Evolutionary conservation across 2,797 vertebrate genomes (phyloP).

Genomic region (Rhabdomys pumilio): DNA sequence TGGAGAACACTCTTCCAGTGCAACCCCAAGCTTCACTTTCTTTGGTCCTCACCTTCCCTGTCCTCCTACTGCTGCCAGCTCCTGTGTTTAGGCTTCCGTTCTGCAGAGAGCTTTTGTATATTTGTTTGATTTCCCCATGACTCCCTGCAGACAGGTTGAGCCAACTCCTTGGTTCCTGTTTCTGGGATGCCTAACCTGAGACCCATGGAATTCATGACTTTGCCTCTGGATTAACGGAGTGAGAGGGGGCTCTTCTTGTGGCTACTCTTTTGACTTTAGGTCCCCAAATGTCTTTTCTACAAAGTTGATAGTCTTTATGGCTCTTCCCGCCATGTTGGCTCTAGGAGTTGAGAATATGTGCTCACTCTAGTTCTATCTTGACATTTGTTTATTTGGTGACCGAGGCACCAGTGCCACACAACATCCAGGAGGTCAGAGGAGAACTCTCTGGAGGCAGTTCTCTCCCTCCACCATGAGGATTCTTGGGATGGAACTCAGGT

Average conservation of each 20-base stretch:
- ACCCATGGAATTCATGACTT: neutral
- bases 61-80: rapidly evolving
- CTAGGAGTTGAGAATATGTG: neutral
- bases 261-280: neutral
- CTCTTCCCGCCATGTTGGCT: neutral
- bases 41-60: rapidly evolving
- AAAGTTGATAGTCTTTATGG: neutral
- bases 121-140: neutral
- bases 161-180: neutral
- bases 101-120: neutral
- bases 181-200: neutral
- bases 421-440: neutral
- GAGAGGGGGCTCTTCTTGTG: neutral
- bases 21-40: neutral
- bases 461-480: neutral
- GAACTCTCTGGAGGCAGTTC: neutral
- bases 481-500: neutral
- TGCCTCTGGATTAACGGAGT: neutral
- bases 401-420: rapidly evolving
- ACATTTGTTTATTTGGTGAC: neutral
- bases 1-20: neutral
- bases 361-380: neutral
- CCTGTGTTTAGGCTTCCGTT: neutral
- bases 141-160: neutral
- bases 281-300: neutral